These are phyloP conservation scores for Ictalurus furcatus DNA, from an alignment of 2,113 vertebrate genomes.

Conservation along the genomic window DNA sequence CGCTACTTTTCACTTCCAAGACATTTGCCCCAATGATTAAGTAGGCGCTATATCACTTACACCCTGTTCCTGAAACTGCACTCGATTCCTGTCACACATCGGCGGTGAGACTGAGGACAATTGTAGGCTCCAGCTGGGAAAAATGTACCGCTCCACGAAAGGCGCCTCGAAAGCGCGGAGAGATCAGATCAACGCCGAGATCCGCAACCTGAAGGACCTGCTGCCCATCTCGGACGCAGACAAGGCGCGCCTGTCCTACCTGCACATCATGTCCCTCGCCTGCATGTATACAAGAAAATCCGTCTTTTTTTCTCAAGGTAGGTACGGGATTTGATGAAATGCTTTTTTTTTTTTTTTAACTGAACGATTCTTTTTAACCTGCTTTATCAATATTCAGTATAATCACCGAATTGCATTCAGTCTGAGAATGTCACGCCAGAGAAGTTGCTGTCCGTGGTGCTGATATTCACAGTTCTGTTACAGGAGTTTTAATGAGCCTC, in stretches of 20 bases:
- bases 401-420: not conserved
- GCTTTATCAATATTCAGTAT: not conserved
- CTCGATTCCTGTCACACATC: not conserved
- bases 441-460: constrained; percentile 53
- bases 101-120: constrained; percentile 7
- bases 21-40: constrained; percentile 28
- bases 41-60: not conserved
- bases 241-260: constrained; percentile 88
- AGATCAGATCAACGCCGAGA: constrained; percentile 95
- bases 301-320: constrained; percentile 89
- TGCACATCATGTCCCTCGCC: constrained; percentile 93
- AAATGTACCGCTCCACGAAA: constrained; percentile 91
- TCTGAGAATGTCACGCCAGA: too few relatives aligned
- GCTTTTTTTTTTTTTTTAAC: not conserved
- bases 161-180: constrained; percentile 91
- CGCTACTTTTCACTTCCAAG: not conserved
- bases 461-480: not conserved
- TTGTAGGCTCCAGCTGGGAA: constrained; percentile 31
- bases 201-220: constrained; percentile 88
- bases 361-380: not conserved
- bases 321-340: constrained; percentile 41
- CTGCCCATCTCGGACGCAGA: constrained; percentile 87
- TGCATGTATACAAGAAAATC: constrained; percentile 93
- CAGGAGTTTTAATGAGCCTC: not conserved
- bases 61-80: not conserved